Evolutionary conservation across 1,140 invertebrate genomes (phyloP).

Genomic region (Listronotus oregonensis): DNA sequence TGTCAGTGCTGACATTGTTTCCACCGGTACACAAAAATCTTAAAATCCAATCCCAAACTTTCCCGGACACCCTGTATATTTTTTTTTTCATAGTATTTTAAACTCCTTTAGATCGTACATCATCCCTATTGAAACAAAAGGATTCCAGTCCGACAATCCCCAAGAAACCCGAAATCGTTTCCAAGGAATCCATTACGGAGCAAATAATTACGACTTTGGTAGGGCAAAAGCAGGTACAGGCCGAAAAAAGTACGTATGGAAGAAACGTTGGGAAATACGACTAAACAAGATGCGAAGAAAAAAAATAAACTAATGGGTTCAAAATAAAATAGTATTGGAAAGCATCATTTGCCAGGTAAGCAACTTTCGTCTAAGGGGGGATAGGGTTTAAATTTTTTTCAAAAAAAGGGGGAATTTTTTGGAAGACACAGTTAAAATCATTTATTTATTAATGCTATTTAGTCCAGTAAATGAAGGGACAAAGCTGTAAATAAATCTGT

Average conservation of each 20-base stretch:
- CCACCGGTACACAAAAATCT: too few relatives aligned
- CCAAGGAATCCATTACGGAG: constrained; percentile 19
- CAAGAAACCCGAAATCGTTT: constrained; percentile 7
- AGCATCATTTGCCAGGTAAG: constrained; percentile 26
- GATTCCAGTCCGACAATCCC: background rate
- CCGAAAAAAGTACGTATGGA: background rate
- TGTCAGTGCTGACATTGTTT: too few relatives aligned
- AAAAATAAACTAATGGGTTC: constrained; percentile 11
- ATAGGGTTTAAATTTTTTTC: too few relatives aligned
- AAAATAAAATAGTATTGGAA: constrained; percentile 25
- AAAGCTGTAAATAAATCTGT: too few relatives aligned
- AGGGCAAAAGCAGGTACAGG: background rate
- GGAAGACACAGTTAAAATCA: too few relatives aligned
- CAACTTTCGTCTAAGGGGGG: too few relatives aligned
- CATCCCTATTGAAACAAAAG: constrained; percentile 26
- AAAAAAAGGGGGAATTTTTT: too few relatives aligned
- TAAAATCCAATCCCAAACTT: too few relatives aligned
- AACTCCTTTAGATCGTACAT: constrained; percentile 19
- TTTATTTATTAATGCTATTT: too few relatives aligned
- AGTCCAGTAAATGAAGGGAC: too few relatives aligned
- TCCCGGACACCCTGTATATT: too few relatives aligned
- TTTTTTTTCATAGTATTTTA: too few relatives aligned
- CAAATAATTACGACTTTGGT: constrained; percentile 14
- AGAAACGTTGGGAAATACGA: background rate
- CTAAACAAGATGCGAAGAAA: constrained; percentile 17